A percentile compares a stretch with the other conserved stretches of the same genome.
phyloP scores from a whole-genome alignment of 2,797 vertebrate genomes.

The Sandelia bainsii region DNA sequence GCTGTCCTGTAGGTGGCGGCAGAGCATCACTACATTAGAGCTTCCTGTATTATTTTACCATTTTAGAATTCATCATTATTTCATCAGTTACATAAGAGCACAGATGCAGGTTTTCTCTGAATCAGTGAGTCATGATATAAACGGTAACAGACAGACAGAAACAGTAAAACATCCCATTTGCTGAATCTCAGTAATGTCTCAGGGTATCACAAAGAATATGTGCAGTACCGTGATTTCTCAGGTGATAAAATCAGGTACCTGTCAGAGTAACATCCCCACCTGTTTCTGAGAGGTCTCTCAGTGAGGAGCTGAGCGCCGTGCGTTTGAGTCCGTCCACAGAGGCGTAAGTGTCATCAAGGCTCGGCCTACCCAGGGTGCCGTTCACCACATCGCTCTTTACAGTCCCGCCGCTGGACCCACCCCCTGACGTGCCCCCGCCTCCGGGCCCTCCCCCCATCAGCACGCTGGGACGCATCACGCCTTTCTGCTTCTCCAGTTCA shows the following conservation, averaged over 20 bases:
- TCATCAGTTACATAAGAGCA: conserved; percentile 51
- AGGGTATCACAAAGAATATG: not conserved
- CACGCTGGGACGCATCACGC: conserved; percentile 88
- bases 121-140: conserved; percentile 13
- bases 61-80: conserved; percentile 20
- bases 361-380: conserved; percentile 88
- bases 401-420: conserved; percentile 40
- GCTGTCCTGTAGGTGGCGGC: conserved; percentile 51
- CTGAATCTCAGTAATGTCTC: not conserved
- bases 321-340: conserved; percentile 92
- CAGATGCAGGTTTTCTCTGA: conserved; percentile 39
- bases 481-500: conserved; percentile 95
- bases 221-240: not conserved
- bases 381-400: conserved; percentile 88
- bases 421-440: conserved; percentile 35
- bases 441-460: conserved; percentile 60
- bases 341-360: conserved; percentile 92
- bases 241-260: not conserved
- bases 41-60: conserved; percentile 2
- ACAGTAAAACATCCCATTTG: not conserved
- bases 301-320: conserved; percentile 92
- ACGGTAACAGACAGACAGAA: conserved; percentile 15
- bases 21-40: not conserved
- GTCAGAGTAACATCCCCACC: conserved; percentile 73
- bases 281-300: conserved; percentile 93